Percentiles rank a stretch among this genome's conserved stretches.
These are phyloP conservation scores for Gymnorhina tibicen DNA, from an alignment of 2,113 vertebrate genomes.

Conservation along the genomic window DNA sequence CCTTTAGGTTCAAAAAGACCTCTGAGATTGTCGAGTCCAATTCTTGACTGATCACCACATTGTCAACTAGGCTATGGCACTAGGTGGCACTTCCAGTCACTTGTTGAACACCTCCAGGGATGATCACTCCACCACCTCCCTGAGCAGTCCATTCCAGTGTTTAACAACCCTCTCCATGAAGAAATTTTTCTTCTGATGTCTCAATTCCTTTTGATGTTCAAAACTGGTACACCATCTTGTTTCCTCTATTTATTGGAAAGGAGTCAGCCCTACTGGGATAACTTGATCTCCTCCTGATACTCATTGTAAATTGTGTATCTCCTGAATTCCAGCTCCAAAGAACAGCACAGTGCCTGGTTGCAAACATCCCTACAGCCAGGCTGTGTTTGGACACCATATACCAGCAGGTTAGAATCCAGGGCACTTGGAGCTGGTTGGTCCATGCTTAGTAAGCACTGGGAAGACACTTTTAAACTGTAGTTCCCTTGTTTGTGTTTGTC, in stretches of 20 bases:
- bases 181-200: background rate
- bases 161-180: background rate
- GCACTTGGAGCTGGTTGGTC: rapidly evolving
- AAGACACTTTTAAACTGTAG: background rate
- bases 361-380: background rate
- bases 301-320: background rate
- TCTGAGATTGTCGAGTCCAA: background rate
- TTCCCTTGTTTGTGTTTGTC: background rate
- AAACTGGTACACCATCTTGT: background rate
- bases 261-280: background rate
- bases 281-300: background rate
- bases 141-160: background rate
- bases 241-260: background rate
- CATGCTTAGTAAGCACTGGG: background rate
- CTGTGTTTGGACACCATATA: background rate
- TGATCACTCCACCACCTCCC: background rate
- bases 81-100: background rate
- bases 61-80: background rate
- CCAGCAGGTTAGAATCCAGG: background rate
- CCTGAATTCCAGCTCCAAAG: background rate
- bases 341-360: background rate
- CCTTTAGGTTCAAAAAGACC: background rate
- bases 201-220: background rate
- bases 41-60: no score
- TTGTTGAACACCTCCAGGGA: background rate